Evolutionary conservation across 2,113 vertebrate species (phyloP).

Genomic region (Tringa solitaria): DNA sequence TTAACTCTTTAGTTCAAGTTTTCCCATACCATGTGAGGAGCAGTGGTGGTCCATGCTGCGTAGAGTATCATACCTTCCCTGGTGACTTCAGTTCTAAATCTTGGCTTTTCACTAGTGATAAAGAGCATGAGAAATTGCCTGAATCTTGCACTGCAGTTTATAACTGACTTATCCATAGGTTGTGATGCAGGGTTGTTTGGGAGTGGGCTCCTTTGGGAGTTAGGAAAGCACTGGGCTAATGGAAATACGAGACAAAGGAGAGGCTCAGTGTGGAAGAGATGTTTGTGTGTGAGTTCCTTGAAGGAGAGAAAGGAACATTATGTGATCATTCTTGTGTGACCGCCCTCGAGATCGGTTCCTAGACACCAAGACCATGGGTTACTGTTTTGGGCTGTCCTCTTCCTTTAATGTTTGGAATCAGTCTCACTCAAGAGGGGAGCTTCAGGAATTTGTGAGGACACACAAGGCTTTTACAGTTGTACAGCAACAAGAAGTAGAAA

Average conservation of each 20-base stretch:
- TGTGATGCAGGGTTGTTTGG: neutral
- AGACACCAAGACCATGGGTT: too few species aligned
- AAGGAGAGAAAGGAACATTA: neutral
- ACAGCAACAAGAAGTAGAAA: neutral
- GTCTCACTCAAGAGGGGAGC: neutral
- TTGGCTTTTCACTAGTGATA: neutral
- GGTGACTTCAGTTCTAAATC: neutral
- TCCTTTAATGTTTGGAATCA: neutral
- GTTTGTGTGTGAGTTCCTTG: neutral
- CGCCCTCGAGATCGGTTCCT: neutral
- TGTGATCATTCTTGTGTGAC: neutral
- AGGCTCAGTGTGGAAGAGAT: neutral
- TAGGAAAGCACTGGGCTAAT: neutral
- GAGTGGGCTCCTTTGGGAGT: neutral
- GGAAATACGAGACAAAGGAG: neutral
- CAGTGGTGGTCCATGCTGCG: neutral
- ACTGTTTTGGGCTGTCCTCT: too few species aligned
- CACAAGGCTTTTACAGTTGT: neutral
- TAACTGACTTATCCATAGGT: rapidly evolving
- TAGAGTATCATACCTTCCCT: neutral
- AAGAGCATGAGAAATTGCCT: neutral
- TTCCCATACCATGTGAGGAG: neutral
- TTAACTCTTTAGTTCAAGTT: neutral
- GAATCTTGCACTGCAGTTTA: neutral
- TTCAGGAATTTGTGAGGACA: neutral